Evolutionary conservation across 2,888 invertebrate genomes (phyloP).

Genomic region (Bedellia somnulentella): DNA sequence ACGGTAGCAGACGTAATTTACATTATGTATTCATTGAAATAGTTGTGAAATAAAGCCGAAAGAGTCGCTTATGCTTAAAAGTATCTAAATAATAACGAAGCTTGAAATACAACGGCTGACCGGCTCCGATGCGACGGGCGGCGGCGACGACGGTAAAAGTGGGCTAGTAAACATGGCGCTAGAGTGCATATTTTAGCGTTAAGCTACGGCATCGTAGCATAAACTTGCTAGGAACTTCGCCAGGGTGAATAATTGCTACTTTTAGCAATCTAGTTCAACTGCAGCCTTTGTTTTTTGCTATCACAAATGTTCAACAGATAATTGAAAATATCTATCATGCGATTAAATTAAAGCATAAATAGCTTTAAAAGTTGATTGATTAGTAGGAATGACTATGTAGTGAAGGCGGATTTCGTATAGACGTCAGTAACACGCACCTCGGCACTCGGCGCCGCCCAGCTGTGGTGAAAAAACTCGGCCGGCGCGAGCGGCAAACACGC

Average conservation of each 20-base stretch:
- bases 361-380: too few species aligned
- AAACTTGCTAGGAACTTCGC: constrained; percentile 43
- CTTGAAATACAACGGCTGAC: constrained; percentile 34
- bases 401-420: too few species aligned
- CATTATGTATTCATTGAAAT: too few species aligned
- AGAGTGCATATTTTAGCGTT: constrained; percentile 53
- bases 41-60: too few species aligned
- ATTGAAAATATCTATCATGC: too few species aligned
- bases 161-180: constrained; percentile 41
- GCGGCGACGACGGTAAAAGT: constrained; percentile 31
- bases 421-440: constrained; percentile 19
- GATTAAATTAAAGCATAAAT: too few species aligned
- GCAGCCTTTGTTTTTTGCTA: too few species aligned
- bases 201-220: constrained; percentile 36
- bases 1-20: too few species aligned
- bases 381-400: too few species aligned
- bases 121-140: constrained; percentile 14
- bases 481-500: constrained; percentile 49
- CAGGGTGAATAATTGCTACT: constrained; percentile 42
- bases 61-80: constrained; percentile 17
- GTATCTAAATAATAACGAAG: constrained; percentile 29
- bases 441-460: constrained; percentile 28
- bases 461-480: constrained; percentile 31
- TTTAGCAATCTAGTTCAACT: too few species aligned
- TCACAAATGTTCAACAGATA: too few species aligned